phyloP scores from a whole-genome alignment of 2,888 invertebrate species.

The Volucella zonaria region DNA sequence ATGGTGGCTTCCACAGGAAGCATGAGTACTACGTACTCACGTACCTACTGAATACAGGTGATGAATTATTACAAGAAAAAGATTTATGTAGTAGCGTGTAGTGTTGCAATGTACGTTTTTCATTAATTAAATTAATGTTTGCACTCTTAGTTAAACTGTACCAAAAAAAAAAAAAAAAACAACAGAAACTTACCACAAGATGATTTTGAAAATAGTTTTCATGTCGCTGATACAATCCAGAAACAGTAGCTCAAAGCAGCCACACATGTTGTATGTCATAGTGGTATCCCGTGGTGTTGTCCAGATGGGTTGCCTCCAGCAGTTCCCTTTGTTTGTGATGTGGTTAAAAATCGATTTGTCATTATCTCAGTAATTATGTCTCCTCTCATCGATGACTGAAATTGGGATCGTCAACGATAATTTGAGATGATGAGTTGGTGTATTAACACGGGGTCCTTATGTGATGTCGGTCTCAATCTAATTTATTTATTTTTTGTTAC shows the following conservation, averaged over 20 bases:
- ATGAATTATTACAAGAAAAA: constrained; percentile 40
- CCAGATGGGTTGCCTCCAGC: constrained; percentile 50
- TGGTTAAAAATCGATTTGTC: constrained; percentile 73
- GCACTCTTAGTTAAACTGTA: not conserved
- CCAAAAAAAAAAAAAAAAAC: not conserved
- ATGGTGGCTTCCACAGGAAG: not conserved
- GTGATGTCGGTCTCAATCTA: constrained; percentile 28
- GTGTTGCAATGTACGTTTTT: constrained; percentile 22
- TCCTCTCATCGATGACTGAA: constrained; percentile 16
- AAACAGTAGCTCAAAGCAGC: constrained; percentile 37
- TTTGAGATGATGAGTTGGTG: constrained; percentile 70
- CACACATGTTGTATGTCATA: constrained; percentile 57
- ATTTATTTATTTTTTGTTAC: constrained; percentile 62
- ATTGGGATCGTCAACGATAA: constrained; percentile 57
- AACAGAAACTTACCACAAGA: no score
- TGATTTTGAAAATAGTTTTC: not conserved
- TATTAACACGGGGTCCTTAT: constrained; percentile 56
- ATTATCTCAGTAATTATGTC: constrained; percentile 62
- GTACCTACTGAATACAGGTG: constrained; percentile 21
- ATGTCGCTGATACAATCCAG: not conserved
- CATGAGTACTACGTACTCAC: not conserved
- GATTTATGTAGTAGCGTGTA: constrained; percentile 37
- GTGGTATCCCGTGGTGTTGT: constrained; percentile 18
- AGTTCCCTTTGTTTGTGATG: constrained; percentile 63
- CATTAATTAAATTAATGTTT: constrained; percentile 56